Percentiles rank a stretch among this genome's conserved stretches.
Evolutionary conservation across 37 sponge, comb jelly and placozoan species (phyloP).

Genomic region (Tethya wilhelma): DNA sequence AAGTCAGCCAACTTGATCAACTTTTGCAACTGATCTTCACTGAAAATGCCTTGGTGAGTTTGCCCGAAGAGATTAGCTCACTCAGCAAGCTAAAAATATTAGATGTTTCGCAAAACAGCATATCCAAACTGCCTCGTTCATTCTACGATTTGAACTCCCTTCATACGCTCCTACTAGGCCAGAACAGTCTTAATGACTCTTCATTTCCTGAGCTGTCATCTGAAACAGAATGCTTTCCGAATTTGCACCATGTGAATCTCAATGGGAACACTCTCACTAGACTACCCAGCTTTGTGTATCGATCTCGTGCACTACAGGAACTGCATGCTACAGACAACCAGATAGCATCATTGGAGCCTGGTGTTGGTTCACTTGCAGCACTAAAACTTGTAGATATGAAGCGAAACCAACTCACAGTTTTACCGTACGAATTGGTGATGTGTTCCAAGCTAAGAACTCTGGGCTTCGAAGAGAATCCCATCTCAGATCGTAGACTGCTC

Average conservation of each 20-base stretch:
- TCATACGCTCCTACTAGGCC: slow-evolving; percentile 64
- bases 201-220: slow-evolving; percentile 49
- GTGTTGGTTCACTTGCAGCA: not conserved
- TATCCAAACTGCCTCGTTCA: slow-evolving; percentile 58
- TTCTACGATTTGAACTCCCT: slow-evolving; percentile 53
- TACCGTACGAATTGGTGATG: slow-evolving; percentile 75
- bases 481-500: slow-evolving; percentile 72
- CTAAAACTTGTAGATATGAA: slow-evolving; percentile 62
- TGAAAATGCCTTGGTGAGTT: slow-evolving; percentile 29
- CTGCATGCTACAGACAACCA: slow-evolving; percentile 56
- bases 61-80: slow-evolving; percentile 61
- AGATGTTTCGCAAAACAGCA: slow-evolving; percentile 76
- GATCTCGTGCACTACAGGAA: slow-evolving; percentile 37
- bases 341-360: slow-evolving; percentile 36
- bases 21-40: slow-evolving; percentile 67
- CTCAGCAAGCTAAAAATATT: slow-evolving; percentile 60
- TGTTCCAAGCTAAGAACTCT: slow-evolving; percentile 71
- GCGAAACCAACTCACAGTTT: slow-evolving; percentile 50
- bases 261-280: slow-evolving; percentile 50
- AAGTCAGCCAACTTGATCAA: slow-evolving; percentile 40
- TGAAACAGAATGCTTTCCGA: slow-evolving; percentile 57
- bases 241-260: slow-evolving; percentile 69
- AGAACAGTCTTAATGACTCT: slow-evolving; percentile 55
- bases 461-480: slow-evolving; percentile 73
- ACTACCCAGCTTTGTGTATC: slow-evolving; percentile 60